Evolutionary conservation across 1,140 invertebrate species (phyloP).

Genomic region (Chelonus insularis): DNA sequence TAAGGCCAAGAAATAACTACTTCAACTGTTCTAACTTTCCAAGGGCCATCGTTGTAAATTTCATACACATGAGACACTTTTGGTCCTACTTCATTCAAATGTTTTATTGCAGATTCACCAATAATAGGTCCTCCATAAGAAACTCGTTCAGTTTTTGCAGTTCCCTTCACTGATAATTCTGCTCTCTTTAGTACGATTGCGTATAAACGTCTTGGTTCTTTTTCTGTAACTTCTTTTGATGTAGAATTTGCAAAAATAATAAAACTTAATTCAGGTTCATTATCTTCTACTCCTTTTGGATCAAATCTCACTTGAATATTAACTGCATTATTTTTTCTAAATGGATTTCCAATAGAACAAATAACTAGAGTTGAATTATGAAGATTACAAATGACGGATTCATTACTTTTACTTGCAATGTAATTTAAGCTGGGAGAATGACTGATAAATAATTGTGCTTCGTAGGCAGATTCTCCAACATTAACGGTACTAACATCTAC

Average conservation of each 20-base stretch:
- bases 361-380: constrained; percentile 74
- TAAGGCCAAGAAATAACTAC: constrained; percentile 89
- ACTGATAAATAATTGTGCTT: constrained; percentile 78
- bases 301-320: constrained; percentile 78
- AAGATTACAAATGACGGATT: constrained; percentile 68
- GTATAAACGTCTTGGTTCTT: constrained; percentile 63
- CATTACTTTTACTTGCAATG: constrained; percentile 67
- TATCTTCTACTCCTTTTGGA: constrained; percentile 72
- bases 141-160: constrained; percentile 62
- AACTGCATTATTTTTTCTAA: constrained; percentile 67
- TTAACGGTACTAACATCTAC: constrained; percentile 79
- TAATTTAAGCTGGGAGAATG: constrained; percentile 81
- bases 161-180: constrained; percentile 77
- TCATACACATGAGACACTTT: constrained; percentile 83
- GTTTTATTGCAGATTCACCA: constrained; percentile 80
- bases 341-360: constrained; percentile 88
- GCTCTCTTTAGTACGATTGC: constrained; percentile 80
- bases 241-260: constrained; percentile 85
- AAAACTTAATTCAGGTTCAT: constrained; percentile 71
- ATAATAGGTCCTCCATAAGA: constrained; percentile 84
- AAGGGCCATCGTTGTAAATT: constrained; percentile 86
- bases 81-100: constrained; percentile 83
- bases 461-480: constrained; percentile 86
- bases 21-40: constrained; percentile 75
- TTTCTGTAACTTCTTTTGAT: constrained; percentile 67